Evolutionary conservation across 2,113 vertebrate genomes (phyloP).

Genomic region (Tichodroma muraria): DNA sequence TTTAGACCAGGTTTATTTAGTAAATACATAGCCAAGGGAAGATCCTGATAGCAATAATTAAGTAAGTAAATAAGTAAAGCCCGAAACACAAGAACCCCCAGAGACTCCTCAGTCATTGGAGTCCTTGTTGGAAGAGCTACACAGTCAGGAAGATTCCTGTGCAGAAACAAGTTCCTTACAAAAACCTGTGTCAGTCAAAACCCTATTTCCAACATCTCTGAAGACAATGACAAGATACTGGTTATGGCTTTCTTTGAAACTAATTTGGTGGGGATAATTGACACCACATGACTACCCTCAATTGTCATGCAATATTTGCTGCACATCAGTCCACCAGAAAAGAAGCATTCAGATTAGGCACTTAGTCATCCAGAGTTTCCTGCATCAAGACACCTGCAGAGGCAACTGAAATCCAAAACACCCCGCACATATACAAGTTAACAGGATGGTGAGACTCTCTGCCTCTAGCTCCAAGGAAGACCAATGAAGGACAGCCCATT

Average conservation of each 20-base stretch:
- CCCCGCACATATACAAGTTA: fast-evolving
- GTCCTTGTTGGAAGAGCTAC: neutral
- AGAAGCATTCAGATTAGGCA: neutral
- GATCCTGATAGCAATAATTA: neutral
- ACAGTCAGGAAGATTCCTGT: neutral
- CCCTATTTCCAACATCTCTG: neutral
- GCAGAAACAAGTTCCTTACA: neutral
- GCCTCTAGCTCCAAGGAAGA: neutral
- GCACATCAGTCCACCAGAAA: neutral
- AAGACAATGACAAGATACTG: neutral
- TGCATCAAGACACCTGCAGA: neutral
- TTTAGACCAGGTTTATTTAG: neutral
- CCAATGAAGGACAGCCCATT: fast-evolving
- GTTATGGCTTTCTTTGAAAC: neutral
- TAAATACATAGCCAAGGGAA: neutral
- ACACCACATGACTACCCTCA: neutral
- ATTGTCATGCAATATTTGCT: neutral
- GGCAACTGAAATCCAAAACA: neutral
- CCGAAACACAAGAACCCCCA: neutral
- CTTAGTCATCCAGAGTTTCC: neutral
- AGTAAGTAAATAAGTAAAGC: neutral
- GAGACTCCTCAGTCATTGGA: neutral
- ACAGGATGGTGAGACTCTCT: neutral
- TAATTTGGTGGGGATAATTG: neutral
- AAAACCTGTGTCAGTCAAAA: neutral